These are phyloP conservation scores for Pararge aegeria DNA, from an alignment of 1,140 invertebrate genomes.

Conservation along the genomic window DNA sequence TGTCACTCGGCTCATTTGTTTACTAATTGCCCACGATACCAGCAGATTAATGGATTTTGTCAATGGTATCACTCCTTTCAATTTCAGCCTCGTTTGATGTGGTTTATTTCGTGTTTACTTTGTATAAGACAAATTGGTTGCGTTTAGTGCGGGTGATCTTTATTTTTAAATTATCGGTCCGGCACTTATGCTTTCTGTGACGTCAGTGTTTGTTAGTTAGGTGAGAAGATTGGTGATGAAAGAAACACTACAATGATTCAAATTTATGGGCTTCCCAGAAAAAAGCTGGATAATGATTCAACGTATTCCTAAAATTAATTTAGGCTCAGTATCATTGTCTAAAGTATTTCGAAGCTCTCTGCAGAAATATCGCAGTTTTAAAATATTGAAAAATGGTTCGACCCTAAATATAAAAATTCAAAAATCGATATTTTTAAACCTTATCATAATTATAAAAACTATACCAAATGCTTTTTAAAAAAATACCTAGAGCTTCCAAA, in stretches of 20 bases:
- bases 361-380: too few relatives aligned
- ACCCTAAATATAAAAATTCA: too few relatives aligned
- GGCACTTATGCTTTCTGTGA: constrained; percentile 35
- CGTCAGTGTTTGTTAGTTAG: constrained; percentile 13
- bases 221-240: constrained; percentile 11
- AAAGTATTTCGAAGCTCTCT: too few relatives aligned
- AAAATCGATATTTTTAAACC: too few relatives aligned
- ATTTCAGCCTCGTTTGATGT: constrained; percentile 61
- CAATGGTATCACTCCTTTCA: constrained; percentile 58
- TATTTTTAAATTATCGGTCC: constrained; percentile 28
- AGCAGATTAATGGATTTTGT: constrained; percentile 72
- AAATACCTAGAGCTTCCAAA: too few relatives aligned
- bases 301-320: too few relatives aligned
- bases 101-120: constrained; percentile 61
- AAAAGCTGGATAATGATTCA: too few relatives aligned
- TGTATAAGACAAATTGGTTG: constrained; percentile 56
- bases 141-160: constrained; percentile 35
- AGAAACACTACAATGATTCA: constrained; percentile 3
- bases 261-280: background rate
- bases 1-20: constrained; percentile 73
- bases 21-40: constrained; percentile 65
- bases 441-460: too few relatives aligned
- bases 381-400: too few relatives aligned
- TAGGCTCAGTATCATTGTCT: too few relatives aligned
- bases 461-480: too few relatives aligned